Evolutionary conservation across 1,140 invertebrate species (phyloP).

Genomic region (Helicoverpa zea): DNA sequence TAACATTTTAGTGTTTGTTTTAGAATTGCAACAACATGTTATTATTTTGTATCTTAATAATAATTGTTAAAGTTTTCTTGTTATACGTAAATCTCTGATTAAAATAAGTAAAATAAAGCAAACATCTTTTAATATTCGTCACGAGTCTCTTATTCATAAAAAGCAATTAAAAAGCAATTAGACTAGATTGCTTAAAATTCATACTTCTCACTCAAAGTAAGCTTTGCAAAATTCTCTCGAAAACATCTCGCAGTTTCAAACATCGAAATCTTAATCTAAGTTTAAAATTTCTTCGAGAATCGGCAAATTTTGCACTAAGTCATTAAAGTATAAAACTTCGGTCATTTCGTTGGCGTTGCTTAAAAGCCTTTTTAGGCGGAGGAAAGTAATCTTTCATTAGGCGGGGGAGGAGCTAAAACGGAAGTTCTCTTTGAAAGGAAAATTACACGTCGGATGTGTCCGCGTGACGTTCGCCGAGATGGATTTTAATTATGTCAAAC

Average conservation of each 20-base stretch:
- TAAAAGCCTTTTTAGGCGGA: constrained; percentile 86
- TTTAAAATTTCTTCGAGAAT: constrained; percentile 86
- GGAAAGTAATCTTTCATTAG: constrained; percentile 87
- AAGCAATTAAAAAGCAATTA: constrained; percentile 86
- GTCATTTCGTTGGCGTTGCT: constrained; percentile 85
- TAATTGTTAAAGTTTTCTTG: constrained; percentile 1
- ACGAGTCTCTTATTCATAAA: constrained; percentile 60
- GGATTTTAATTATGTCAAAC: constrained; percentile 86
- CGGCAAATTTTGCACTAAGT: constrained; percentile 87
- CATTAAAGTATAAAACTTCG: constrained; percentile 87
- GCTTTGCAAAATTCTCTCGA: constrained; percentile 71
- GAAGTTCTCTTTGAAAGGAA: constrained; percentile 86
- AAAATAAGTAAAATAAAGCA: constrained; percentile 43
- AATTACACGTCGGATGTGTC: constrained; percentile 84
- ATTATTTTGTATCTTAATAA: background rate
- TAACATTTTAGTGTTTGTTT: background rate
- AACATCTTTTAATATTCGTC: constrained; percentile 45
- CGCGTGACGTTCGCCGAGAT: constrained; percentile 76
- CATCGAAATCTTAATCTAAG: constrained; percentile 86
- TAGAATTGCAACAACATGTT: background rate
- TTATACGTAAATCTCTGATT: background rate
- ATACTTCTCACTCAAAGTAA: constrained; percentile 76
- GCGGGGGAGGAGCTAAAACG: constrained; percentile 83
- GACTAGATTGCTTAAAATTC: constrained; percentile 80
- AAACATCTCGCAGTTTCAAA: constrained; percentile 82